Evolutionary conservation across 2,113 vertebrate genomes (phyloP), one percentile per base, ranked within the genome.

Genomic region (Uria aalge): DNA sequence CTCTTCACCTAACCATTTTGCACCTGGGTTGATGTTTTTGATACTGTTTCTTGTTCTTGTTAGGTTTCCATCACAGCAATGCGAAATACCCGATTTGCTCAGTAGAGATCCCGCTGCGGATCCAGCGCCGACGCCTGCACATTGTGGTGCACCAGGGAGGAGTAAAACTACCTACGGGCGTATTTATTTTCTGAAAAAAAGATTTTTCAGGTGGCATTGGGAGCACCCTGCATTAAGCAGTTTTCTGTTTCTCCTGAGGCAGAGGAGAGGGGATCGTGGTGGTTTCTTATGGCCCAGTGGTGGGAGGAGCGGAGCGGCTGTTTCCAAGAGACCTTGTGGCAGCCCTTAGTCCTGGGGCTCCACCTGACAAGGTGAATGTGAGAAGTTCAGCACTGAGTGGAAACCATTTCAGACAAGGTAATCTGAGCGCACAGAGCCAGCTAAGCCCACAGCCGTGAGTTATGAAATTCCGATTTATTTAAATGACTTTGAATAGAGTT

Each of bases 121-220:
- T 47, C 26, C 1, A 1, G 36, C 34, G 53, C 24, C 1, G 2
- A 26, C 55, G 64, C 15, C 24, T n/a, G n/a, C 15, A 6, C 0
- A 2, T 29, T 23, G 20, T 36, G 32, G 24, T 34, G 52, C 27
- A 4, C 43, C 10, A 8, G 6, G 2, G 32, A 34, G 15, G 23
- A 55, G 11, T 23, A 19, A 87, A 88, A 52, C 12, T 40, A 11
- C 57, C 19, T 1, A 2, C 4, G 2, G 3, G 2, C 23, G 4
- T 21, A 36, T 86, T 55, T 57, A 18, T 40, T 64, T 66, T 45
- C 40, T 62, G 66, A 62, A 52, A 75, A 75, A 41, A 38, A 23
- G 11, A 21, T 63, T 88, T 89, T 67, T 55, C 48, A 41, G 36
- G 19, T 67, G 21, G 7, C 3, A 4, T 55, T 64, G 59, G 40